Evolutionary conservation across 2,113 vertebrate genomes (phyloP).

Genomic region (Panurus biarmicus): DNA sequence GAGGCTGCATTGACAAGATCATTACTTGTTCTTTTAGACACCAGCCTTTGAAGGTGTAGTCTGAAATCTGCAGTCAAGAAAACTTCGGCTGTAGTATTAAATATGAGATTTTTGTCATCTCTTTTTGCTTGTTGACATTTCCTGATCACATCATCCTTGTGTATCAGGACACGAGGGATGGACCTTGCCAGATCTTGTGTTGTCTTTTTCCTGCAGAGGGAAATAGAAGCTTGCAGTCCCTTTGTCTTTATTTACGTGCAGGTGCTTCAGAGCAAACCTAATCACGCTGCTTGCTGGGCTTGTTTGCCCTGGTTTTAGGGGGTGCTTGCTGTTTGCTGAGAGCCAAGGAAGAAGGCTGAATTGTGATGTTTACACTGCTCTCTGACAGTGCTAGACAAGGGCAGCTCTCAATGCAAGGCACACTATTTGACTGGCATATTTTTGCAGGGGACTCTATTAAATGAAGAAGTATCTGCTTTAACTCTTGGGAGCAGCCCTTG

Average conservation of each 20-base stretch:
- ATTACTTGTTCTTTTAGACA: not conserved
- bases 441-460: slow-evolving; percentile 28
- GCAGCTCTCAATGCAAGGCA: not conserved
- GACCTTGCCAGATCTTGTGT: not conserved
- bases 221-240: not conserved
- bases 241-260: not conserved
- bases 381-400: not conserved
- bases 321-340: not conserved
- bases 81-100: not conserved
- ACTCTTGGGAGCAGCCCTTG: not conserved
- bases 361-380: not conserved
- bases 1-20: not conserved
- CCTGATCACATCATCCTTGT: not conserved
- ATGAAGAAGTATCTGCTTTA: not conserved
- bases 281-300: not conserved
- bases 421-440: slow-evolving; percentile 21
- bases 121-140: not conserved
- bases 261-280: not conserved
- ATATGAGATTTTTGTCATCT: not conserved
- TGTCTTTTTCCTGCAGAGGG: not conserved
- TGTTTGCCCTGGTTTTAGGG: slow-evolving; percentile 10
- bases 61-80: not conserved
- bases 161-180: not conserved
- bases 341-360: not conserved
- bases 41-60: not conserved